Evolutionary conservation across 2,797 vertebrate species (phyloP).

Genomic region (Clarias fuscus): DNA sequence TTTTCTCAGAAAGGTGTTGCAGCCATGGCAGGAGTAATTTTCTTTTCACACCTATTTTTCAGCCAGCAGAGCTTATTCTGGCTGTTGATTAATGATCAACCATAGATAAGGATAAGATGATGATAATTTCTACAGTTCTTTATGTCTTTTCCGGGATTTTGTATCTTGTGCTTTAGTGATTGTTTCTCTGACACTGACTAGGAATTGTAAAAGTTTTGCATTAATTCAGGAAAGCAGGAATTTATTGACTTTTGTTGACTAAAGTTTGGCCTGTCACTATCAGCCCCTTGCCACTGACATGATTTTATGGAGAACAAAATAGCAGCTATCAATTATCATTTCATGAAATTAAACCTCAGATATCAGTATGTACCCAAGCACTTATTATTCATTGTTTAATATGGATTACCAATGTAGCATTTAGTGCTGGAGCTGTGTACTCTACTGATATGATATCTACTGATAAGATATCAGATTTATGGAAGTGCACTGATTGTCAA

Average conservation of each 20-base stretch:
- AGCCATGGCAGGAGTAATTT: not conserved
- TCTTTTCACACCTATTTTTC: not conserved
- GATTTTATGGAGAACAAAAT: not conserved
- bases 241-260: not conserved
- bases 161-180: not conserved
- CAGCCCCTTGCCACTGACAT: not conserved
- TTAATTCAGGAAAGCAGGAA: not conserved
- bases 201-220: not conserved
- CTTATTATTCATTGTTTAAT: not conserved
- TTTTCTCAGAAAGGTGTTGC: not conserved
- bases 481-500: not conserved
- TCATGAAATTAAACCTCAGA: not conserved
- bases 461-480: not conserved
- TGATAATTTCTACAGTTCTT: not conserved
- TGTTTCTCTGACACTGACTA: not conserved
- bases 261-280: not conserved
- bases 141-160: not conserved
- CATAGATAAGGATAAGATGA: not conserved
- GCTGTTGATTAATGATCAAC: not conserved
- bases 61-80: not conserved
- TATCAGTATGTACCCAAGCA: not conserved
- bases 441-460: not conserved
- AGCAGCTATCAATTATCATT: not conserved
- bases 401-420: not conserved
- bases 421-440: not conserved